phyloP scores from a whole-genome alignment of 2,797 vertebrate genomes.

The Oophaga sylvatica region DNA sequence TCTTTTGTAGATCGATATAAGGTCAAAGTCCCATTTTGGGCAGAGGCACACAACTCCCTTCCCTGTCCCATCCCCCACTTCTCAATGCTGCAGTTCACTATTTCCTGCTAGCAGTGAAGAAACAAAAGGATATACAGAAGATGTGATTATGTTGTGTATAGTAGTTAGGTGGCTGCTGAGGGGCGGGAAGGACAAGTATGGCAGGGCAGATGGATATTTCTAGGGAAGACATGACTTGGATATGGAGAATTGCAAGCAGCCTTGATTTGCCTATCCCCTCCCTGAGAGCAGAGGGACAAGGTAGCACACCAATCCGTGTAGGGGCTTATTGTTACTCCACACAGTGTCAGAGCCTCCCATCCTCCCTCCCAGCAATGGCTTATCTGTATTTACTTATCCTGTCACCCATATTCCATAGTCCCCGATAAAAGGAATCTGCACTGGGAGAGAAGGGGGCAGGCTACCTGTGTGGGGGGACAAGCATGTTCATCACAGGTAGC shows the following conservation, averaged over 20 bases:
- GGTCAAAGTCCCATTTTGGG: slow-evolving; percentile 70
- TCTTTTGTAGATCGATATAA: slow-evolving; percentile 64
- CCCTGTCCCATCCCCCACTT: slow-evolving; percentile 33
- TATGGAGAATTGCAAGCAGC: slow-evolving; percentile 63
- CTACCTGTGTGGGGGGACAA: background rate
- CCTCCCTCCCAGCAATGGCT: slow-evolving; percentile 23
- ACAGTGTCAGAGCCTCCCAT: slow-evolving; percentile 17
- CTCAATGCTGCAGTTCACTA: slow-evolving; percentile 52
- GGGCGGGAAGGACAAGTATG: slow-evolving; percentile 67
- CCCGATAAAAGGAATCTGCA: background rate
- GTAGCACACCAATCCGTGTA: slow-evolving; percentile 65
- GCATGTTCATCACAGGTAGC: no score
- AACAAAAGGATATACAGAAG: slow-evolving; percentile 62
- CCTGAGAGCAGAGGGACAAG: slow-evolving; percentile 66
- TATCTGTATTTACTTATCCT: slow-evolving; percentile 34
- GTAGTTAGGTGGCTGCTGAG: slow-evolving; percentile 57
- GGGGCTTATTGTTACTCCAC: slow-evolving; percentile 57
- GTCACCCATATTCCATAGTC: background rate
- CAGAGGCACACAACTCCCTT: slow-evolving; percentile 64
- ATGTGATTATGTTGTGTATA: slow-evolving; percentile 54
- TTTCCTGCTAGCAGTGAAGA: slow-evolving; percentile 54
- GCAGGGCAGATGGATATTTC: slow-evolving; percentile 61
- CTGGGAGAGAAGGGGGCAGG: background rate
- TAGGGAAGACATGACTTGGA: slow-evolving; percentile 30
- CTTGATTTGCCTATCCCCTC: slow-evolving; percentile 63